Conservation (phyloP, 2,113 vertebrate species). For the Mus pahari region DNA sequence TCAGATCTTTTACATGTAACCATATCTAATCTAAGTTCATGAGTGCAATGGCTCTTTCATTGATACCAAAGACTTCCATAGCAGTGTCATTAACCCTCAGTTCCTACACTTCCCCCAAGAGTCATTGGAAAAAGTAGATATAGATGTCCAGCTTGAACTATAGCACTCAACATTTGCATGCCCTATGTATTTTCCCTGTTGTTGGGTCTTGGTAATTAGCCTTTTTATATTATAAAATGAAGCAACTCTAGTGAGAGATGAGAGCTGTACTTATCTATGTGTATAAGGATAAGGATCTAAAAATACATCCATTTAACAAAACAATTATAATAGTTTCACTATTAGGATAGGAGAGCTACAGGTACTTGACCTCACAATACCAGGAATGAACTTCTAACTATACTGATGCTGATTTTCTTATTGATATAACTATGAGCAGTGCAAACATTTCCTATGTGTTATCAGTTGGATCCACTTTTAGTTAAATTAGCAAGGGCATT, state of each 20-base stretch:
- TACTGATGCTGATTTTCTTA: background rate
- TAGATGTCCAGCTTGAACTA: background rate
- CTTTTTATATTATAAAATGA: background rate
- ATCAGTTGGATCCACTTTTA: background rate
- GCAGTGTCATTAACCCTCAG: background rate
- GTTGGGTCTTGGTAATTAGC: background rate
- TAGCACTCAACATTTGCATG: background rate
- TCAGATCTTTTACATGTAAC: background rate
- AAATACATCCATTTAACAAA: background rate
- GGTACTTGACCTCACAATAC: background rate
- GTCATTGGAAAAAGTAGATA: background rate
- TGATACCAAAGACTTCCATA: background rate
- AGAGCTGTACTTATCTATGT: background rate
- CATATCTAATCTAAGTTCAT: background rate
- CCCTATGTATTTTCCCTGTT: background rate
- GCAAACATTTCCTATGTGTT: background rate
- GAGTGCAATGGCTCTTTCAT: background rate
- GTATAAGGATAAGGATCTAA: background rate
- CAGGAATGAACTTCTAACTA: background rate
- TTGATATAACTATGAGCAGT: background rate
- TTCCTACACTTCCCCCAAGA: background rate
- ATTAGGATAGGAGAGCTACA: background rate
- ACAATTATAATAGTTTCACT: background rate
- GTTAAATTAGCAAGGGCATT: constrained; percentile 8
- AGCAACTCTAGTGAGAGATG: background rate